phyloP scores from a whole-genome alignment of 2,888 invertebrate genomes.

The Lasioglossum calceatum region DNA sequence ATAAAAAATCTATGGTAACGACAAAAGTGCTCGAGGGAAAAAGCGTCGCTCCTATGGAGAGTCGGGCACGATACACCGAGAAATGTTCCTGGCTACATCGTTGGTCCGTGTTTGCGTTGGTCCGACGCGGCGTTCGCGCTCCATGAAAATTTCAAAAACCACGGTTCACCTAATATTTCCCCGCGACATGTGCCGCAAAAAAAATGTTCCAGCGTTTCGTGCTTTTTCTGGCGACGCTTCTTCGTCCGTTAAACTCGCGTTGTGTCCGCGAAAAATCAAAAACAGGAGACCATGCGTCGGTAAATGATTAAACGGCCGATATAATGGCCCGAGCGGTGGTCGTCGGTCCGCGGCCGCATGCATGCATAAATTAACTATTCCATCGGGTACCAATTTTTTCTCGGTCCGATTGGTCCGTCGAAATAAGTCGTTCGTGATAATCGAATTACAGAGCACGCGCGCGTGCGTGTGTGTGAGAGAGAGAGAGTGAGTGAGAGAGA shows the following conservation, averaged over 20 bases:
- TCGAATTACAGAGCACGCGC: constrained; percentile 35
- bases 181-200: neutral
- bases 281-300: neutral
- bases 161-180: constrained; percentile 14
- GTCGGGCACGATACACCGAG: neutral
- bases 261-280: neutral
- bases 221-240: neutral
- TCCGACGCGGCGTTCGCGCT: neutral
- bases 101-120: neutral
- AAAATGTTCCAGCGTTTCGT: neutral
- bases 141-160: constrained; percentile 1
- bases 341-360: neutral
- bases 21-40: neutral
- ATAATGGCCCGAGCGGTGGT: constrained; percentile 10
- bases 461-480: neutral
- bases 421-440: constrained; percentile 48
- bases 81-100: neutral
- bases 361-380: constrained; percentile 42
- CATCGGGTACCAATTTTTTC: constrained; percentile 26
- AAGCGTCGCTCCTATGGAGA: neutral
- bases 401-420: constrained; percentile 25
- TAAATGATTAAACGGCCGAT: constrained; percentile 25
- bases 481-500: neutral
- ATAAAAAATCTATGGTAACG: neutral
- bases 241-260: constrained; percentile 1